Evolutionary conservation across 2,797 vertebrate species (phyloP).

Genomic region (Cynodonichthys magdalenae): DNA sequence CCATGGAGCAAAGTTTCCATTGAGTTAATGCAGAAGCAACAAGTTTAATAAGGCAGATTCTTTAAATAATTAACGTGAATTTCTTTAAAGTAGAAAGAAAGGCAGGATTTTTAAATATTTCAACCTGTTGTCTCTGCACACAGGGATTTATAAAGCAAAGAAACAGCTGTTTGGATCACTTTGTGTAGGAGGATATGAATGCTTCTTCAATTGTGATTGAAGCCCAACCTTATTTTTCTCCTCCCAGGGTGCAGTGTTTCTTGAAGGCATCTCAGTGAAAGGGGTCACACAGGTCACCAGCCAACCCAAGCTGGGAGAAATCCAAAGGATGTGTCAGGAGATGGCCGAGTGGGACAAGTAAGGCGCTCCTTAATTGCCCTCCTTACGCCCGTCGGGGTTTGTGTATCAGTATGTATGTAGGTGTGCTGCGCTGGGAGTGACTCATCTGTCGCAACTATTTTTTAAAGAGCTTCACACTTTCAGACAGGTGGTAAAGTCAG

Average conservation of each 20-base stretch:
- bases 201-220: constrained; percentile 30
- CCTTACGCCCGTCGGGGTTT: constrained; percentile 30
- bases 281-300: constrained; percentile 90
- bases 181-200: constrained; percentile 46
- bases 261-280: constrained; percentile 93
- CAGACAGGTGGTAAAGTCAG: constrained; percentile 42
- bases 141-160: constrained; percentile 30
- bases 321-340: constrained; percentile 93
- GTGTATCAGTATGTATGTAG: constrained; percentile 30
- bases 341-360: constrained; percentile 96
- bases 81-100: constrained; percentile 10
- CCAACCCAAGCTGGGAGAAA: constrained; percentile 91
- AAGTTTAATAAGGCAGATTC: constrained; percentile 4
- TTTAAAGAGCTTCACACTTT: constrained; percentile 35
- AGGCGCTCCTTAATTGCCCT: constrained; percentile 48
- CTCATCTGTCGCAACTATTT: constrained; percentile 50
- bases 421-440: constrained; percentile 49
- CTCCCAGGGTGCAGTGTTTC: constrained; percentile 91
- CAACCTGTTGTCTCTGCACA: constrained; percentile 15
- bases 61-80: constrained; percentile 27
- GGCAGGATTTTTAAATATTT: background rate
- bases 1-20: background rate
- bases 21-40: constrained; percentile 10
- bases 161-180: constrained; percentile 42
- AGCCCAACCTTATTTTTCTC: constrained; percentile 30